Base-by-base conservation (phyloP, 2,888 invertebrate genomes). In the Melanophora roralis region DNA sequence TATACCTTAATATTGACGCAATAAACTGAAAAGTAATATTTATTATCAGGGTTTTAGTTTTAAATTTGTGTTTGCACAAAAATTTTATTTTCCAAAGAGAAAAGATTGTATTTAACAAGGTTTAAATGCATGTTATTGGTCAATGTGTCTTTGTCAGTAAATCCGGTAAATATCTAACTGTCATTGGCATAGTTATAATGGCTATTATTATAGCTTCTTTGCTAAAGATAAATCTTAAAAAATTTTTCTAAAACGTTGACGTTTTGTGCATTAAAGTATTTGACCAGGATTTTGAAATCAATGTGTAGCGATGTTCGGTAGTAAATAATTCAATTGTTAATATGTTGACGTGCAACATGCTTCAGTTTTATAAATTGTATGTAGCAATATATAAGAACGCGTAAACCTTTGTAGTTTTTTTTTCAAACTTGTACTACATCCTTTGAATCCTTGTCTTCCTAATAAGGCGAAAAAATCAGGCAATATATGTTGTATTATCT, bases 321-420 rank as follows among this genome's bases (percentile, higher is more conserved):
- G 75, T 59, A 72, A 74, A 80, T 83, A 82, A 83, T 82, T 82
- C 83, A 82, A 82, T 83, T 83, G 82, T 82, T 80, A 80, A 83
- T 81, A 80, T 74, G 72, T 64, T 80, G 82, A 82, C 82, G 81
- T 83, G 82, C 77, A 79, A 82, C 82, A 83, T 83, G 81, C 81
- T 75, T 81, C 80, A 81, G 60, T 69, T 36, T 43, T 34, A 3
- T 27, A 27, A 5, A 27, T 6, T 27, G 27, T 27, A 27, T 27
- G 27, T 27, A 27, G 4, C 3, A 5, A 27, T 6, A 27, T 27
- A 27, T 27, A 6, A 5, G 27, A 5, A 6, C 6, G 27, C 27
- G 3, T 27, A 6, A 5, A 27, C 6, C 3, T 27, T 5, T 27
- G 27, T 5, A 27, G 3, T 5, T 47, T 51, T 21, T 53, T 45